Evolutionary conservation across 2,888 invertebrate genomes (phyloP).

Genomic region (Rhaphigaster nebulosa): DNA sequence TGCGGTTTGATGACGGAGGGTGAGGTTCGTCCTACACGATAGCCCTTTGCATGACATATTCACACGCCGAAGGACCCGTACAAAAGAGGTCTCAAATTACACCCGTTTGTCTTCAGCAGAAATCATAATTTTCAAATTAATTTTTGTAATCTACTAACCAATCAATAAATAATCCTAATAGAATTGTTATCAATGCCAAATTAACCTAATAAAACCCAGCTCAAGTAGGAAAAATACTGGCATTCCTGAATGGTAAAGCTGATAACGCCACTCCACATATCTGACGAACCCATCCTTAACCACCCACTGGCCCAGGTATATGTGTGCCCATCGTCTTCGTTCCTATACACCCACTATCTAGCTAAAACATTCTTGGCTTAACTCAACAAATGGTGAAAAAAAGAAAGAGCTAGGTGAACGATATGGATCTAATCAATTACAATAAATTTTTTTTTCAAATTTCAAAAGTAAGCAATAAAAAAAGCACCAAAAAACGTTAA

Average conservation of each 20-base stretch:
- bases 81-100: background rate
- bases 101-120: background rate
- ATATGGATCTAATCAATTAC: background rate
- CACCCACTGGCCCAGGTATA: background rate
- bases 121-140: background rate
- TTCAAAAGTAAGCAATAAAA: no score
- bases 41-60: background rate
- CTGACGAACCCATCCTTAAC: background rate
- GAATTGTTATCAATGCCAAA: background rate
- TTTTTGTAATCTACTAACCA: no score
- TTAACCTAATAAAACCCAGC: background rate
- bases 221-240: background rate
- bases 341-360: background rate
- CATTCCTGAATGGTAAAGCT: background rate
- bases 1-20: constrained; percentile 24
- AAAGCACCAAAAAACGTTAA: no score
- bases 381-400: background rate
- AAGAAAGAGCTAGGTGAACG: no score
- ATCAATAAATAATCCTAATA: no score
- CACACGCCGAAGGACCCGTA: background rate
- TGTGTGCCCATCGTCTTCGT: background rate
- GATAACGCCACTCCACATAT: background rate
- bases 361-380: background rate
- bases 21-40: background rate
- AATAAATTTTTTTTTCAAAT: no score